phyloP scores from a whole-genome alignment of 2,113 vertebrate genomes.

The Tragelaphus scriptus region DNA sequence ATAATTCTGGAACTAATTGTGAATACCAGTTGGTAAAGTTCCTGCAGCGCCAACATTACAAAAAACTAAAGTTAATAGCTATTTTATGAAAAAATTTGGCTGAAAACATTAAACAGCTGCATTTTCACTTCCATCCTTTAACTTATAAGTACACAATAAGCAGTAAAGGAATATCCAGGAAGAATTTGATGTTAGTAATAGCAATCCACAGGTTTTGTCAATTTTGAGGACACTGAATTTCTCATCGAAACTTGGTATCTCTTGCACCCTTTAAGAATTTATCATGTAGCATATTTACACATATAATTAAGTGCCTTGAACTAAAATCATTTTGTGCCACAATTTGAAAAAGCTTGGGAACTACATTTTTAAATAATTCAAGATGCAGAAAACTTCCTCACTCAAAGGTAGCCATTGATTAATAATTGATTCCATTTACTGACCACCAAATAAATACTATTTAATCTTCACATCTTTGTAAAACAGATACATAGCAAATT shows the following conservation, averaged over 20 bases:
- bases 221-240: neutral
- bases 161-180: neutral
- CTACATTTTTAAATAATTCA: conserved; percentile 20
- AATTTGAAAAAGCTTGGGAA: neutral
- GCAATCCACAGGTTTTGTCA: neutral
- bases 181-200: neutral
- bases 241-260: neutral
- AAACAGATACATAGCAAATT: neutral
- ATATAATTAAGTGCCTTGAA: neutral
- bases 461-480: neutral
- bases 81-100: conserved; percentile 10
- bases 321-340: neutral
- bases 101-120: neutral
- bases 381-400: conserved; percentile 7
- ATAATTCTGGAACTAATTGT: conserved; percentile 16
- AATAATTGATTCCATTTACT: neutral
- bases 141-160: neutral
- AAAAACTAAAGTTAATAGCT: conserved; percentile 1
- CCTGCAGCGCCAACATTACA: neutral
- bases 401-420: neutral
- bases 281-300: neutral
- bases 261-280: neutral
- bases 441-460: neutral
- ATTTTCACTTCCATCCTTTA: neutral
- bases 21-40: neutral